Conservation (phyloP, 1,140 invertebrate species). For the Heterodera schachtii region DNA sequence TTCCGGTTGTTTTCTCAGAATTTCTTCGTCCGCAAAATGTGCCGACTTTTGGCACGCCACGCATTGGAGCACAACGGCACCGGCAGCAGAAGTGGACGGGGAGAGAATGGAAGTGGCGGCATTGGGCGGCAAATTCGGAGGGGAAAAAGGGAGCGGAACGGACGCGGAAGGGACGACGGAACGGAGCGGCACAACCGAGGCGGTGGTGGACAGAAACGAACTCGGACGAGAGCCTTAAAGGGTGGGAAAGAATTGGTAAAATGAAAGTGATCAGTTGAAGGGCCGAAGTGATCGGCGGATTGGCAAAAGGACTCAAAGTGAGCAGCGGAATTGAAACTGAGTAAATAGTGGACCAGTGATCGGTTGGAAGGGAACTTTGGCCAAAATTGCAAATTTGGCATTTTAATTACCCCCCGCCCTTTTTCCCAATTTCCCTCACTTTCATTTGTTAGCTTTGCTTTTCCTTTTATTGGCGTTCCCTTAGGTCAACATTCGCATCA, state of each 20-base stretch:
- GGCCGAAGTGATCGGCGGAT: too few species aligned
- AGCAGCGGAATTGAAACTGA: neutral
- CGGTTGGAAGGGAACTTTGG: too few species aligned
- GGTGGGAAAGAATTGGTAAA: too few species aligned
- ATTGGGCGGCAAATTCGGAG: neutral
- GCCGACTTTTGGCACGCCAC: slow-evolving; percentile 46
- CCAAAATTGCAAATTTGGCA: too few species aligned
- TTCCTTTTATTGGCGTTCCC: neutral
- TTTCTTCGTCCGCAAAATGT: slow-evolving; percentile 49
- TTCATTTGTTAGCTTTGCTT: neutral
- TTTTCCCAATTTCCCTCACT: neutral
- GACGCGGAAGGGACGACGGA: slow-evolving; percentile 16
- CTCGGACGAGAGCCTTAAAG: slow-evolving; percentile 46
- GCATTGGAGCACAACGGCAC: slow-evolving; percentile 33
- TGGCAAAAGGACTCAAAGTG: neutral
- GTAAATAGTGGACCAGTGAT: neutral
- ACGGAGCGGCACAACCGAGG: slow-evolving; percentile 6
- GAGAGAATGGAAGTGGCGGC: slow-evolving; percentile 26
- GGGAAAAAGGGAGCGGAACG: neutral
- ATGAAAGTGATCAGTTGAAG: neutral
- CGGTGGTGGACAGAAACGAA: slow-evolving; percentile 41
- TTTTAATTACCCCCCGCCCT: neutral
- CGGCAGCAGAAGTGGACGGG: slow-evolving; percentile 5
- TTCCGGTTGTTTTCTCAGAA: slow-evolving; percentile 25
- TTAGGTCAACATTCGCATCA: neutral